Percentiles rank a stretch among this genome's conserved stretches.
phyloP scores from a whole-genome alignment of 2,113 vertebrate genomes.

The Atlantisia rogersi region DNA sequence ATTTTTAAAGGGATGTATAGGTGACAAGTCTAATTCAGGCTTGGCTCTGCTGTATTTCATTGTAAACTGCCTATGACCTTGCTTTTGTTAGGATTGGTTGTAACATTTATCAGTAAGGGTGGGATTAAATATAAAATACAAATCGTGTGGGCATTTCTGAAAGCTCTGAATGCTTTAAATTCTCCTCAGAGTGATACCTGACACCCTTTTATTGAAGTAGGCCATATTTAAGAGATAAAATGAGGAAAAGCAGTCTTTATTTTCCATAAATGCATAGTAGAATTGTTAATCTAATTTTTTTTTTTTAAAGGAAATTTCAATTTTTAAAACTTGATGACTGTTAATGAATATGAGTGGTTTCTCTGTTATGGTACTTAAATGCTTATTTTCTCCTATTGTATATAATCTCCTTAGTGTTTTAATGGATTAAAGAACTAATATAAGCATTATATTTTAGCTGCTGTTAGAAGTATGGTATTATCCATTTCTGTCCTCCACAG shows the following conservation, averaged over 20 bases:
- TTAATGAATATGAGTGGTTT: constrained; percentile 37
- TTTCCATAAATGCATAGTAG: not conserved
- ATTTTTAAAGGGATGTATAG: not conserved
- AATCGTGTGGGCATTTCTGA: not conserved
- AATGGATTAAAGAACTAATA: constrained; percentile 12
- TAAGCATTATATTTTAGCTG: not conserved
- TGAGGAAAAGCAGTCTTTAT: constrained; percentile 2
- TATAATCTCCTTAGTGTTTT: constrained; percentile 22
- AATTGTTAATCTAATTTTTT: not conserved
- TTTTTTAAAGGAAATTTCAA: not conserved
- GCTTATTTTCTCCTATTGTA: constrained; percentile 48
- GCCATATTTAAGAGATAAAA: not conserved
- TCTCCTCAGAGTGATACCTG: not conserved
- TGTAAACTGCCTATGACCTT: not conserved
- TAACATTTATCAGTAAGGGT: not conserved
- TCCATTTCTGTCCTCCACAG: not conserved
- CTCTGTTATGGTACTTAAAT: constrained; percentile 37
- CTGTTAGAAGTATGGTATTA: not conserved
- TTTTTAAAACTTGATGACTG: constrained; percentile 1
- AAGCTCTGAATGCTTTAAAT: not conserved
- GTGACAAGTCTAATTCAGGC: not conserved
- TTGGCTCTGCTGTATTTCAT: not conserved
- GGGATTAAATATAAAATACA: not conserved
- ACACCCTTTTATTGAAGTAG: constrained; percentile 6
- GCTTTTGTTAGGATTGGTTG: not conserved